Evolutionary conservation across 30 jellyfish, hydroid and myxozoan genomes (phyloP), one percentile per base, ranked within the genome.

Genomic region (Turritopsis rubra): DNA sequence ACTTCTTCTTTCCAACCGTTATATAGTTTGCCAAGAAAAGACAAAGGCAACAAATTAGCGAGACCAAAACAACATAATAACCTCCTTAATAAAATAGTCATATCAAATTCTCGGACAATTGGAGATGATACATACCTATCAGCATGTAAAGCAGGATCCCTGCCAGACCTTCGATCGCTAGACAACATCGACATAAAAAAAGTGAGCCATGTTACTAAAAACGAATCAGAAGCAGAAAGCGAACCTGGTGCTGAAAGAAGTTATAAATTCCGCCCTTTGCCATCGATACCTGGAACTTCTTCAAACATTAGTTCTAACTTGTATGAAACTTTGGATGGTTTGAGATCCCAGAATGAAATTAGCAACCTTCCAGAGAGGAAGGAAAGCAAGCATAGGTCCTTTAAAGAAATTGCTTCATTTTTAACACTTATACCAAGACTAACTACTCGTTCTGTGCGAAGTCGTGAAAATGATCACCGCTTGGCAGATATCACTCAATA

Each of bases 381-480:
- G 73, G 85, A 90, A 54, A 53, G 81, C 18, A 84, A 86, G 26
- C 95, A 84, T 53, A 72, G 85, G 19, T 73, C 97, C 3, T 89
- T 94, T 84, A 94, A 89, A 68, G 91, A 94, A 20, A 87, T 94
- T 21, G 99, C 97, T 27, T 86, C 90, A 81, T 84, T 88, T 52
- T 85, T 86, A 25, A 81, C 93, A 65, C 66, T 94, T 60, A 84
- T 94, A 88, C 99, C 99, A 83, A 86, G 96, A 66, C 70, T 94
- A 9, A 87, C 99, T 7, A 94, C 99, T 7, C 73, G 66, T 65
- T 95, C 91, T 30, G 99, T 96, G 13, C 89, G 99, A 85, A 94
- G 94, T 75, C 60, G 96, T 29, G 90, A 85, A 60, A 83, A 72
- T 52, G 99, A 94, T 72, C 82, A 85, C n/a, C 25, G 81, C 21